Conservation (phyloP, 2,888 invertebrate species). For the Patella caerulea region DNA sequence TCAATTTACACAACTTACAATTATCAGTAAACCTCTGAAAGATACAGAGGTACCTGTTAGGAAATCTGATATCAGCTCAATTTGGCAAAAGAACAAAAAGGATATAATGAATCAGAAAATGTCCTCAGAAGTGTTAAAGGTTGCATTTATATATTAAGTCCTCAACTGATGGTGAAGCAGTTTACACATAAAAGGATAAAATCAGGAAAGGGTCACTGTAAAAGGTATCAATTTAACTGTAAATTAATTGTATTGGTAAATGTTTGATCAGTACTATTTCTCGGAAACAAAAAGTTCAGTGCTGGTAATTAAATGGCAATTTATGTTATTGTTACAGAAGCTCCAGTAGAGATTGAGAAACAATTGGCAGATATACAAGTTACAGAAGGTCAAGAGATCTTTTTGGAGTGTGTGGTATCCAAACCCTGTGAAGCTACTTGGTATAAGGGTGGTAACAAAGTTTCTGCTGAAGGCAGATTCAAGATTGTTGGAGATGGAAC, state of each 20-base stretch:
- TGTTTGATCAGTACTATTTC: not conserved
- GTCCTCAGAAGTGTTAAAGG: constrained; percentile 47
- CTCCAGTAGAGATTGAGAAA: constrained; percentile 56
- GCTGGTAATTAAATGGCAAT: not conserved
- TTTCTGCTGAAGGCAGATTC: constrained; percentile 86
- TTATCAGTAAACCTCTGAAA: constrained; percentile 54
- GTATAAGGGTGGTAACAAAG: constrained; percentile 76
- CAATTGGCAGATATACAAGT: constrained; percentile 59
- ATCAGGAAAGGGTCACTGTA: constrained; percentile 58
- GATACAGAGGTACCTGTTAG: constrained; percentile 55
- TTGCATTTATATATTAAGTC: constrained; percentile 52
- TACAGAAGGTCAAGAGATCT: constrained; percentile 60
- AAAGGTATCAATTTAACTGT: constrained; percentile 46
- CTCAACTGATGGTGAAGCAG: constrained; percentile 61
- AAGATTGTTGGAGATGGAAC: constrained; percentile 78
- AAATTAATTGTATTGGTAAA: not conserved
- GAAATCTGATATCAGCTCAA: constrained; percentile 55
- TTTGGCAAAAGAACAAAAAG: constrained; percentile 60
- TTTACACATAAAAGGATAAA: constrained; percentile 59
- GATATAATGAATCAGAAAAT: constrained; percentile 48
- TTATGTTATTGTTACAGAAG: constrained; percentile 50
- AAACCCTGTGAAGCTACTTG: constrained; percentile 63
- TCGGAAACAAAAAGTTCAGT: too few species aligned
- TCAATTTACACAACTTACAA: constrained; percentile 45
- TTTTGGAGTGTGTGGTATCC: constrained; percentile 62